Evolutionary conservation across 2,888 invertebrate species (phyloP), one percentile per base, ranked within the genome.

Genomic region (Heliconius aoede): DNA sequence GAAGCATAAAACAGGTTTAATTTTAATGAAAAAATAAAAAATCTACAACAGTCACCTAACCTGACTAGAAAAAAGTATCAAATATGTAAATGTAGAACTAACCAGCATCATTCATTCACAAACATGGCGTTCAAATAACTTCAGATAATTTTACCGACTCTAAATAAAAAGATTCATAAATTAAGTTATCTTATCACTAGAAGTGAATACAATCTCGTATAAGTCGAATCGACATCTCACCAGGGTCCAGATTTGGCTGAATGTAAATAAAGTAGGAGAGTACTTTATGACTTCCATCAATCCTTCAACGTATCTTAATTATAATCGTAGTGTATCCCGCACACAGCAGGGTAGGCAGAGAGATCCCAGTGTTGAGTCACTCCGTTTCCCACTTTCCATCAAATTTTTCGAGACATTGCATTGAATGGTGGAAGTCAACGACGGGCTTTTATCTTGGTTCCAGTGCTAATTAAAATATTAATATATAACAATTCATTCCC

Each of bases 251-350:
- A 55, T 21, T 61, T 71, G 51, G 71, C 61, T 62, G 62, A 26
- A 71, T 46, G 71, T 65, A 77, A 74, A 77, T 77, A 77, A 77
- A 77, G 73, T 26, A 58, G 60, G 74, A 58, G 26, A 71, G 15
- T 65, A 51, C 74, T 77, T 77, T 71, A 77, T 73, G 69, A 58
- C 62, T 64, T 77, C 71, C 71, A 77, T 69, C 51, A 51, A 51
- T 51, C 51, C 2, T 21, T 51, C 51, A 51, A 51, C 21, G 21
- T 51, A 21, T 51, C 21, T 51, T 51, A 51, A 51, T 51, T 51
- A 51, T 51, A 51, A 51, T 51, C 51, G 21, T 8, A 21, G 21
- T 51, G 51, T 51, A 51, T 21, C 51, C 51, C 21, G 21, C 51
- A 51, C 8, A 21, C 18, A 21, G 5, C 51, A 51, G 21, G 51